Percentiles rank a stretch among this genome's conserved stretches.
Conservation (phyloP, 2,888 invertebrate species). For the Plusia festucae region DNA sequence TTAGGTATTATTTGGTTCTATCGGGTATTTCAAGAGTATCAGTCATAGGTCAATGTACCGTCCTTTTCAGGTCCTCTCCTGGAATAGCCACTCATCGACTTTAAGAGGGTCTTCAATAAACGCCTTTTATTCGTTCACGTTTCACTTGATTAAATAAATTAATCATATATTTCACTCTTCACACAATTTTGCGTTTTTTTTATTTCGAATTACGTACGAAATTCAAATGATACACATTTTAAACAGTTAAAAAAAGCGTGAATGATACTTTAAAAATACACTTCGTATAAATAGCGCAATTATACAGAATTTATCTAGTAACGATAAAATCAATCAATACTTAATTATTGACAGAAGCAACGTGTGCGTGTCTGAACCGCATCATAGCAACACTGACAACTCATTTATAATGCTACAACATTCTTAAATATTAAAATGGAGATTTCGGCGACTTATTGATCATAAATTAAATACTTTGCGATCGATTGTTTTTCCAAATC, state of each 20-base stretch:
- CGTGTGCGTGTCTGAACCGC: constrained; percentile 6
- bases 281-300: not conserved
- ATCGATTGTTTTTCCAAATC: constrained; percentile 13
- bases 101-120: not conserved
- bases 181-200: not conserved
- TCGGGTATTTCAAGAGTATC: not conserved
- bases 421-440: constrained; percentile 25
- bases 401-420: constrained; percentile 14
- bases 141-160: not conserved
- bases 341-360: constrained; percentile 11
- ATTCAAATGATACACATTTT: not conserved
- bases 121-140: constrained; percentile 2
- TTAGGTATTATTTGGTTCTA: too few species aligned
- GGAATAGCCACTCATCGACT: not conserved
- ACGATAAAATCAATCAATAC: constrained; percentile 10
- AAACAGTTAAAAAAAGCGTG: not conserved
- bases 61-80: not conserved
- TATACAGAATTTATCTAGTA: constrained; percentile 2
- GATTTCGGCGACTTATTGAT: constrained; percentile 37
- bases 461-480: constrained; percentile 27
- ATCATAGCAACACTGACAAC: constrained; percentile 27
- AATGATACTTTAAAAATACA: not conserved
- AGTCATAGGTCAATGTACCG: not conserved
- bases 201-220: not conserved
- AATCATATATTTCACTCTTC: not conserved